A percentile compares a stretch with the other conserved stretches of the same genome.
These are phyloP conservation scores for Melanocharis versteri DNA, from an alignment of 2,113 vertebrate species.

Conservation along the genomic window DNA sequence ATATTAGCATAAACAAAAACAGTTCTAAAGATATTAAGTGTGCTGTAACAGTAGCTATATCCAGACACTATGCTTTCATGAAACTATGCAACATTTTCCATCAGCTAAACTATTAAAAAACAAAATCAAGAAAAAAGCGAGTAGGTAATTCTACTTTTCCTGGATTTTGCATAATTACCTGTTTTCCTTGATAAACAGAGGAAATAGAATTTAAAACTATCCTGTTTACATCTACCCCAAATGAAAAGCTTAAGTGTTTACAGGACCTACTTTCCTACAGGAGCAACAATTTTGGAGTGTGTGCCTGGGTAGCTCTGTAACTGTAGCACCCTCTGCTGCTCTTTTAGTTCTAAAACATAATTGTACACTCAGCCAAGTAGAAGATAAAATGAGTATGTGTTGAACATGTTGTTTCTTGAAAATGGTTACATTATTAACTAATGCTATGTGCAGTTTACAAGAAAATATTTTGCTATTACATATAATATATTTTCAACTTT, in stretches of 20 bases:
- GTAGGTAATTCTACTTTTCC: neutral
- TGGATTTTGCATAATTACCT: neutral
- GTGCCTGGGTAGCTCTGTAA: conserved; percentile 40
- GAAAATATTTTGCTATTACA: neutral
- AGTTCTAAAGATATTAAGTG: neutral
- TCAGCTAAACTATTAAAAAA: neutral
- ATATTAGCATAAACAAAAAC: neutral
- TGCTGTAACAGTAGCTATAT: neutral
- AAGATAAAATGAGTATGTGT: neutral
- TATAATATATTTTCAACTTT: neutral
- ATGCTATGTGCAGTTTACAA: neutral
- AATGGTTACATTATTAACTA: neutral
- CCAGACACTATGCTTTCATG: neutral
- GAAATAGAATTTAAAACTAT: neutral
- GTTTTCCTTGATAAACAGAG: neutral
- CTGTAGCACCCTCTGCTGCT: conserved; percentile 76
- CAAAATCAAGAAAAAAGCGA: neutral
- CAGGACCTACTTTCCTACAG: neutral
- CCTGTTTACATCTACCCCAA: neutral
- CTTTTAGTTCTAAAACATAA: conserved; percentile 27
- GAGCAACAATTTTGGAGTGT: neutral
- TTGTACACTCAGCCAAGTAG: neutral
- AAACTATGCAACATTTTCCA: neutral
- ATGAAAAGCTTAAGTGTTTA: neutral
- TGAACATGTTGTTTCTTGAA: neutral